A percentile compares a stretch with the other conserved stretches of the same genome.
phyloP scores from a whole-genome alignment of 2,797 vertebrate species.

The Heliangelus exortis region DNA sequence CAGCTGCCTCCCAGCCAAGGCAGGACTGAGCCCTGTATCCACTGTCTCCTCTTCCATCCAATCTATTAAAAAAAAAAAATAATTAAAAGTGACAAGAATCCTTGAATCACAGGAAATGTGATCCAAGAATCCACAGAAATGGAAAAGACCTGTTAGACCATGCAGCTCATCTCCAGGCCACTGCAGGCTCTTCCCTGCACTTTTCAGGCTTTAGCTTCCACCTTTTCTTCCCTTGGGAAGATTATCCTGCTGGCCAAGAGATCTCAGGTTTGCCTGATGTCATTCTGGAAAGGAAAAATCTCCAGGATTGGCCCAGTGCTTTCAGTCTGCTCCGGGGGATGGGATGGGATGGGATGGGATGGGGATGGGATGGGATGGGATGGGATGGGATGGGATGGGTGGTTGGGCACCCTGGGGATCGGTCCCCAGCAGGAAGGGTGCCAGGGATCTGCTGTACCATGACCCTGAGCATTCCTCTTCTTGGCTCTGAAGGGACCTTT shows the following conservation, averaged over 20 bases:
- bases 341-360: not conserved
- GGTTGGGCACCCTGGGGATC: not conserved
- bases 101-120: conserved; percentile 16
- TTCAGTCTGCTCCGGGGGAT: not conserved
- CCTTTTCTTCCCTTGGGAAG: not conserved
- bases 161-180: conserved; percentile 43
- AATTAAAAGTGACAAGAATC: not conserved
- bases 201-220: not conserved
- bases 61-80: not conserved
- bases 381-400: not conserved
- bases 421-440: too few relatives aligned
- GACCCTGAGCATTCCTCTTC: fast-evolving
- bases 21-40: not conserved
- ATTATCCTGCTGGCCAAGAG: not conserved
- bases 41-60: not conserved
- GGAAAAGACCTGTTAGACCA: conserved; percentile 63
- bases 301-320: not conserved
- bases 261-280: not conserved
- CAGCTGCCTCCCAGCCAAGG: conserved; percentile 48
- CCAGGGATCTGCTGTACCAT: not conserved
- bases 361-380: too few relatives aligned
- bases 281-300: not conserved
- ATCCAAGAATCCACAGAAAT: not conserved
- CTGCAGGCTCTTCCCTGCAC: conserved; percentile 1
- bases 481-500: not conserved